phyloP scores from a whole-genome alignment of 2,113 vertebrate species.

The Chelonoidis abingdonii region DNA sequence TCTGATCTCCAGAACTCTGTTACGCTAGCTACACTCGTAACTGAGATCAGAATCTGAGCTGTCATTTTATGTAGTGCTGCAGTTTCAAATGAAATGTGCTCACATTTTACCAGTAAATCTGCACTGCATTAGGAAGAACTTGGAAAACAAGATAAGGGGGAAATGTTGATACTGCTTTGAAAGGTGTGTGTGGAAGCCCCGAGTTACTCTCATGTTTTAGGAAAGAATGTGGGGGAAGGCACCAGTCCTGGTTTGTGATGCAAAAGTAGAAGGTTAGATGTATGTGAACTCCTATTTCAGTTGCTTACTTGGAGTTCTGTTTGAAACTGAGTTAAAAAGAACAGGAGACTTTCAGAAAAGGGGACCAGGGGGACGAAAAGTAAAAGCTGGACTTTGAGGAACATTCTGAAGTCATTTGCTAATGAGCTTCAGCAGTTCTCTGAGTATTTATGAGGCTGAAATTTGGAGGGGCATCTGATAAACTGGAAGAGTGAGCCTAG shows the following conservation, averaged over 20 bases:
- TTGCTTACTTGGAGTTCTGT: not conserved
- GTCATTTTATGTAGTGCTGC: not conserved
- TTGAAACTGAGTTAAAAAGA: not conserved
- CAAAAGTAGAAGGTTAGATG: not conserved
- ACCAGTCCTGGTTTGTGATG: not conserved
- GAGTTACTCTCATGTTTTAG: not conserved
- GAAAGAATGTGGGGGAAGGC: not conserved
- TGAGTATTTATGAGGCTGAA: not conserved
- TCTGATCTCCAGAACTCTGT: not conserved
- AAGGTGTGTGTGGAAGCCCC: not conserved
- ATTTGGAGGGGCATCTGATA: not conserved
- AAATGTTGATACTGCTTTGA: not conserved
- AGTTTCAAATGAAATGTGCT: accelerated
- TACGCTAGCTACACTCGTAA: not conserved
- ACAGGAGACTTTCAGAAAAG: not conserved
- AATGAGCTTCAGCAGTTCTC: not conserved
- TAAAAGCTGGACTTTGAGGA: not conserved
- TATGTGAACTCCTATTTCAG: not conserved
- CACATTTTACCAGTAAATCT: not conserved
- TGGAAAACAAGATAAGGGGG: not conserved
- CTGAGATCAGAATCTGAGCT: not conserved
- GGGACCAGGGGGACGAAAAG: not conserved
- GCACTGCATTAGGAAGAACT: not conserved
- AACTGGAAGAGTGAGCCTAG: accelerated
- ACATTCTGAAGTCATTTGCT: not conserved